These are phyloP conservation scores for Orchesella flavescens DNA, from an alignment of 2,888 invertebrate species.

Conservation along the genomic window DNA sequence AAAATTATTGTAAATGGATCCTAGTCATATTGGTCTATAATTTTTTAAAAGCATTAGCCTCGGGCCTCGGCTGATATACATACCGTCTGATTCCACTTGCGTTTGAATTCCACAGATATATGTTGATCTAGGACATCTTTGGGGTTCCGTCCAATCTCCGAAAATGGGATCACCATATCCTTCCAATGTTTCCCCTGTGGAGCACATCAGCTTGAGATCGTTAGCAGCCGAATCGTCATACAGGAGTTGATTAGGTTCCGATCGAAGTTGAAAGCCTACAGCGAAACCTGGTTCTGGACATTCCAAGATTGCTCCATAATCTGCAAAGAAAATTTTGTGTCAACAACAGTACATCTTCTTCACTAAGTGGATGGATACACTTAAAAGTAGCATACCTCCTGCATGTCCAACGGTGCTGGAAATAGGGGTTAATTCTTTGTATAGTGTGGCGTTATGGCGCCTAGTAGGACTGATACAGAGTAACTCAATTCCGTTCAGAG, in stretches of 20 bases:
- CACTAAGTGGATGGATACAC: background rate
- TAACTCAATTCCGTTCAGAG: constrained; percentile 22
- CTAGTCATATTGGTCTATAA: too few relatives aligned
- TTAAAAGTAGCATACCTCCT: constrained; percentile 5
- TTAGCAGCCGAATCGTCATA: constrained; percentile 44
- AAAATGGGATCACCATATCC: constrained; percentile 48
- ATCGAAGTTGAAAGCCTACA: constrained; percentile 35
- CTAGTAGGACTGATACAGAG: constrained; percentile 15
- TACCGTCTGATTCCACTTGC: constrained; percentile 41
- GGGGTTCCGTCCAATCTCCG: constrained; percentile 41
- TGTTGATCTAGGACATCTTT: constrained; percentile 33
- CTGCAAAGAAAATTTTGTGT: background rate
- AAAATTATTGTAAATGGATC: background rate
- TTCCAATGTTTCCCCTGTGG: constrained; percentile 31
- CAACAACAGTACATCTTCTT: constrained; percentile 19
- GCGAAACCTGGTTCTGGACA: constrained; percentile 28
- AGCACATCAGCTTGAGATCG: constrained; percentile 46
- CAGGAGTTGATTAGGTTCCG: constrained; percentile 21
- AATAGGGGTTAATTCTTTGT: constrained; percentile 10
- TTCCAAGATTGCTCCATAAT: constrained; percentile 25
- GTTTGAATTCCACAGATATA: constrained; percentile 60
- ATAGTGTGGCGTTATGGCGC: background rate
- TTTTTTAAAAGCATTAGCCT: too few relatives aligned
- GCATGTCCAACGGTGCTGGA: constrained; percentile 15
- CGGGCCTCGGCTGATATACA: background rate